Percentiles rank a stretch among this genome's conserved stretches.
Evolutionary conservation across 2,888 invertebrate genomes (phyloP).

Genomic region (Ellobium chinense): DNA sequence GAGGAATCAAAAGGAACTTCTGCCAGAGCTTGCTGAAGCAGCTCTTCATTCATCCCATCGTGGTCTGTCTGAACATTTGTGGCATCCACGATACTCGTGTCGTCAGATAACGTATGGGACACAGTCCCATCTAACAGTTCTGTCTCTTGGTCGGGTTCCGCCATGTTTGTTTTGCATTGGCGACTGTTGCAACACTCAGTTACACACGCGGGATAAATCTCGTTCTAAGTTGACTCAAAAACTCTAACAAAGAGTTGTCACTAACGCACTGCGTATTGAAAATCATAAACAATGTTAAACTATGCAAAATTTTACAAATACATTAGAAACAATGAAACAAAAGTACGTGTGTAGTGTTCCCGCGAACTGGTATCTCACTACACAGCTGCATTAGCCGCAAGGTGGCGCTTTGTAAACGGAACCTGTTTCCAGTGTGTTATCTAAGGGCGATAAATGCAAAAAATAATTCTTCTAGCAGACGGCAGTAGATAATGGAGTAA

Average conservation of each 20-base stretch:
- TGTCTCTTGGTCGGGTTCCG: conserved; percentile 64
- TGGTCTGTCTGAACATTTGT: conserved; percentile 23
- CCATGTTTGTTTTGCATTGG: conserved; percentile 69
- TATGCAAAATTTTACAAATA: not conserved
- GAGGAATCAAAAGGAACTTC: conserved; percentile 30
- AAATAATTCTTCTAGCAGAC: not conserved
- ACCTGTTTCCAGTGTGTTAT: conserved; percentile 1
- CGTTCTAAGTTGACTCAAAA: not conserved
- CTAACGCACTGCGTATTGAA: not conserved
- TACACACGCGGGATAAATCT: conserved; percentile 16
- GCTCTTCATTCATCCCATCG: conserved; percentile 35
- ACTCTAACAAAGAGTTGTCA: not conserved
- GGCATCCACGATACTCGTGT: conserved; percentile 17
- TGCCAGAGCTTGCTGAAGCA: conserved; percentile 34
- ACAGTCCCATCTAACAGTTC: conserved; percentile 54
- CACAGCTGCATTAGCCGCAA: conserved; percentile 40
- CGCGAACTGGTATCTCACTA: conserved; percentile 48
- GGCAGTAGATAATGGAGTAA: too few relatives aligned
- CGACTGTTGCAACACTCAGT: conserved; percentile 9
- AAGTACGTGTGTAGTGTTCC: conserved; percentile 13
- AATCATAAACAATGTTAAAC: not conserved
- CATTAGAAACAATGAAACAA: not conserved
- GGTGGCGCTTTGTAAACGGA: conserved; percentile 47
- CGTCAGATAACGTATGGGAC: conserved; percentile 15
- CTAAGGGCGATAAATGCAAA: not conserved